These are phyloP conservation scores for Taurulus bubalis DNA, from an alignment of 2,113 vertebrate species.

Conservation along the genomic window DNA sequence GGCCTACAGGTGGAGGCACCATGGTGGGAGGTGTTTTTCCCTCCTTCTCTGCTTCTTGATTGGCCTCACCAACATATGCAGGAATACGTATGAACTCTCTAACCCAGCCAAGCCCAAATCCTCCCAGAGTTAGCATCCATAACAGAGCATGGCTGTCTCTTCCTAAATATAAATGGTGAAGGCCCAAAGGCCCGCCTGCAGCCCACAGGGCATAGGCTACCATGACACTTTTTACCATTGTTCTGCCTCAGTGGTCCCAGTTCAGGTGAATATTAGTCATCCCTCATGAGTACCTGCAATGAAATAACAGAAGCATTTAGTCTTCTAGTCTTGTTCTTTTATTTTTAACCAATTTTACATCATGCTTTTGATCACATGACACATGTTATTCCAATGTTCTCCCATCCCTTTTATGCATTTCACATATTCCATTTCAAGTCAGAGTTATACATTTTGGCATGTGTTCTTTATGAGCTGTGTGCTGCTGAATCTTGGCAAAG, in stretches of 20 bases:
- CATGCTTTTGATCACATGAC: not conserved
- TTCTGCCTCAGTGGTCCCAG: slow-evolving; percentile 40
- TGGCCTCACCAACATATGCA: slow-evolving; percentile 86
- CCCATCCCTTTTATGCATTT: not conserved
- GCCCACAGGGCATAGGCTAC: slow-evolving; percentile 90
- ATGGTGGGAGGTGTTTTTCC: not conserved
- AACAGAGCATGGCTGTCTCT: slow-evolving; percentile 92
- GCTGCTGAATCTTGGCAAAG: slow-evolving; percentile 29
- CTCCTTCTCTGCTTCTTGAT: slow-evolving; percentile 62
- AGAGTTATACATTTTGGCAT: not conserved
- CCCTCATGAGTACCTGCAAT: slow-evolving; percentile 46
- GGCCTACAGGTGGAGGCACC: slow-evolving; percentile 75
- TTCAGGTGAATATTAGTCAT: slow-evolving; percentile 34
- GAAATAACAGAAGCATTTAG: not conserved
- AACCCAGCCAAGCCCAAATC: slow-evolving; percentile 90
- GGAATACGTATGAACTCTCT: slow-evolving; percentile 89
- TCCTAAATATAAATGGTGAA: slow-evolving; percentile 92
- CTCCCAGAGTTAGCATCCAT: slow-evolving; percentile 92
- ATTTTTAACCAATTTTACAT: not conserved
- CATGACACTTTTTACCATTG: slow-evolving; percentile 87
- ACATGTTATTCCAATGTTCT: not conserved
- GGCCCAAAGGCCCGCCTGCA: slow-evolving; percentile 87
- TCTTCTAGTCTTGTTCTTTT: not conserved
- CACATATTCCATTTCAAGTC: not conserved
- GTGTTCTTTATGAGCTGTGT: slow-evolving; percentile 1